phyloP scores from a whole-genome alignment of 2,888 invertebrate genomes.

The Nasonovia ribisnigri region DNA sequence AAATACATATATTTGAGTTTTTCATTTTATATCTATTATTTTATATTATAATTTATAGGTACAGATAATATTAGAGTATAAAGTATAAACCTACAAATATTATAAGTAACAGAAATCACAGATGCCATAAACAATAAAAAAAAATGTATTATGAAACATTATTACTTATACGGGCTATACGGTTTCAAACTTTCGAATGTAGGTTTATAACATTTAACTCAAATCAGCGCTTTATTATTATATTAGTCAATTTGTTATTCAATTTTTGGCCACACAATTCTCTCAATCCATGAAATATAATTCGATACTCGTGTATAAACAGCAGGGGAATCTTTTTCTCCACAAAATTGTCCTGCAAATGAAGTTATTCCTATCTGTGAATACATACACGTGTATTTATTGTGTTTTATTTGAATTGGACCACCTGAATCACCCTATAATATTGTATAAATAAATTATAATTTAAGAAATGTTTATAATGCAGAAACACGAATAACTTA shows the following conservation, averaged over 20 bases:
- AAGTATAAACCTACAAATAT: background rate
- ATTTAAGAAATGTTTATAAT: background rate
- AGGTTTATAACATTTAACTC: background rate
- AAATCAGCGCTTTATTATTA: background rate
- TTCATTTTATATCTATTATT: background rate
- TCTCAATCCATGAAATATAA: conserved; percentile 76
- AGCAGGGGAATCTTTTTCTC: conserved; percentile 72
- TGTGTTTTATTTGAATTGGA: conserved; percentile 73
- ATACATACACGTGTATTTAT: conserved; percentile 72
- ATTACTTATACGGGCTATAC: too few species aligned
- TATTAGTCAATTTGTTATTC: conserved; percentile 69
- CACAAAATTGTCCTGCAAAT: conserved; percentile 72
- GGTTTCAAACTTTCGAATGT: background rate
- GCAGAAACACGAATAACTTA: conserved; percentile 28
- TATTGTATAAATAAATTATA: background rate
- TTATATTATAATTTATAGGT: background rate
- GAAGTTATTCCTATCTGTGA: conserved; percentile 73
- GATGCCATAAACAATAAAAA: background rate
- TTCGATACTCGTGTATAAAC: conserved; percentile 75
- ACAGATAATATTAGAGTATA: background rate
- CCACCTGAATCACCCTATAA: conserved; percentile 83
- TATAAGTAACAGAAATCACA: background rate
- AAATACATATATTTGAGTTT: background rate
- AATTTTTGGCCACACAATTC: conserved; percentile 73
- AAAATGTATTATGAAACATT: background rate